phyloP scores from a whole-genome alignment of 2,797 vertebrate genomes.

The Microchirus variegatus region DNA sequence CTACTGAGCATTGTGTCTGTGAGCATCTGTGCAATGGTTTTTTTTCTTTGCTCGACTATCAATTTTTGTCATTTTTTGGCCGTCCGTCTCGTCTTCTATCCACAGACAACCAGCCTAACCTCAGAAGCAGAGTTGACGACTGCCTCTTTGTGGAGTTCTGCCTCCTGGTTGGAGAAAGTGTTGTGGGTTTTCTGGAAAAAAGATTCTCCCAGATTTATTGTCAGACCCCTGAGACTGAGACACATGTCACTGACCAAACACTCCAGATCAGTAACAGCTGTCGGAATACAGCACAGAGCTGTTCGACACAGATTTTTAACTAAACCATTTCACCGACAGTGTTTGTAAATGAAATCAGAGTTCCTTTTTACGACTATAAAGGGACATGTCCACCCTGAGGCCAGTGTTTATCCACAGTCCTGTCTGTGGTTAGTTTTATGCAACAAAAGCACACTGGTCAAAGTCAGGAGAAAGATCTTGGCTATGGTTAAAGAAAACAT shows the following conservation, averaged over 20 bases:
- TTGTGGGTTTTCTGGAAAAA: background rate
- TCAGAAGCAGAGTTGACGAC: too few relatives aligned
- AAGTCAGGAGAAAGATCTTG: background rate
- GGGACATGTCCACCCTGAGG: background rate
- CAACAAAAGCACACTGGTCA: too few relatives aligned
- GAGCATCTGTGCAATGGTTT: background rate
- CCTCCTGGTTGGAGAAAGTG: background rate
- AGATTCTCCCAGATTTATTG: background rate
- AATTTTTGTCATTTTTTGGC: too few relatives aligned
- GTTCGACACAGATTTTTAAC: background rate
- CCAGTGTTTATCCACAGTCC: background rate
- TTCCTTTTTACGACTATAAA: background rate
- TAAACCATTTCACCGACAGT: background rate
- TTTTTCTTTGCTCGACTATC: background rate
- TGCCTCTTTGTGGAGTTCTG: background rate
- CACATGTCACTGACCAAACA: background rate
- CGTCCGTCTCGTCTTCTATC: too few relatives aligned
- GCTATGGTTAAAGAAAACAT: background rate
- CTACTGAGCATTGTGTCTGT: constrained; percentile 17
- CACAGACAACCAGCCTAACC: too few relatives aligned
- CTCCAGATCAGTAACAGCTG: background rate
- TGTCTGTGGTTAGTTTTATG: background rate
- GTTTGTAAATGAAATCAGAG: background rate
- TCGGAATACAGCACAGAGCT: background rate
- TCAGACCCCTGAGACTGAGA: background rate